Evolutionary conservation across 1,140 invertebrate genomes (phyloP), one percentile per base, ranked within the genome.

Genomic region (Drosophila oshimai): DNA sequence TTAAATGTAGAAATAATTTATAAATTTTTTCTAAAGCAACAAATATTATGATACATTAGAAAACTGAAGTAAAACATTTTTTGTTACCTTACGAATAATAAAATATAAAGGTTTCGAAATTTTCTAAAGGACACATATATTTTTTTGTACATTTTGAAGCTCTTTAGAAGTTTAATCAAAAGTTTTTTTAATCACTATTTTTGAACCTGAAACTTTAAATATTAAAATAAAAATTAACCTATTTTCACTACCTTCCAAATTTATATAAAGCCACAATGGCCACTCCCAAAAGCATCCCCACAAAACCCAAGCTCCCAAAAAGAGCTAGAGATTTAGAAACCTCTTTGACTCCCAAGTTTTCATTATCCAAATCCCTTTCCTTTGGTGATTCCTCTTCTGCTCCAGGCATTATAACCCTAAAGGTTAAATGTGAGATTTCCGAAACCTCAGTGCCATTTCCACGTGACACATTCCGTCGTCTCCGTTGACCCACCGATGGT

Each of bases 361-460:
- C 28, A 0, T 10, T 17, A 0, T 4, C 17, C 12, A 34, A 2
- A 18, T 81, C 15, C 1, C 10, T 1, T 3, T 31, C 28, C 1
- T 26, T 7, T 1, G 22, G 12, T 2, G 31, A 26, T 1, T 50
- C 18, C 28, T 44, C 28, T 17, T 24, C 28, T 2, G 0, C 17
- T 10, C 29, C 41, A 0, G 76, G 74, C 74, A 89, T 75, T 6
- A 81, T 41, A 7, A 90, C 89, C 4, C 84, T 67, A 22, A 90
- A 90, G 1, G 68, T 78, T 7, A 87, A 50, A 1, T 71, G 80
- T 0, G 77, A 80, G 0, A 90, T 10, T 28, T 90, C 88, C 0
- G 88, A 89, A 6, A 86, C 53, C 45, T 89, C 89, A 7, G 73
- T 80, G 10, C 33, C 15, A n/a, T 42, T 20, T 0, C 6, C 4